Base-by-base conservation (phyloP, 2,888 invertebrate genomes). In the Leptinotarsa rubiginosa region DNA sequence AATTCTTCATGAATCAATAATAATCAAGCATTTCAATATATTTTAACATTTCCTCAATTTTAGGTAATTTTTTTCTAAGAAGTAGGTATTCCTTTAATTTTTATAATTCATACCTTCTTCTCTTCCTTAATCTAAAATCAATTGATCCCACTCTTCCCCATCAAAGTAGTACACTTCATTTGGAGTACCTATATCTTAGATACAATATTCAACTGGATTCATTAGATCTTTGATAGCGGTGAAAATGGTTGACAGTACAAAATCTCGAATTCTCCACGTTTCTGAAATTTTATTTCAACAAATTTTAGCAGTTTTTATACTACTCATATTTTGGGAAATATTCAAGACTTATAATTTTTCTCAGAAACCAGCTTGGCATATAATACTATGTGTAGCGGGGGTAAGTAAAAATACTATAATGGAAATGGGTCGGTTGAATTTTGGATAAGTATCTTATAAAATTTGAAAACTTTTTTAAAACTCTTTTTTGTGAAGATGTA, bases 341-440 rank as follows among this genome's bases (percentile, higher is more conserved):
- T 77, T 78, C 12, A 77, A 75, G 20, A 72, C 54, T 50, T 65
- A 73, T 20, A 25, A 67, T 65, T 74, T 78, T 54, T 16, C 50
- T 22, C 31, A 15, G n/a, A 75, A 79, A 31, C 59, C 67, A 1
- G 77, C 83, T 5, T 84, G 84, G 83, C 86, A 86, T 74, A 78
- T 84, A 54, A 79, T 84, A 74, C 75, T 85, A 15, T 80, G 80
- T 70, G 84, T 85, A 15, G 56, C 83, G 20, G 85, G 85, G 71
- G 86, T 86, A 80, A 85, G 85, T 83, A 74, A 31, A 62, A 20
- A 47, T 69, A 67, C 41, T 41, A 25, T 69, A 54, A 41, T 41
- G 10, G 1, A 12, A 41, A 12, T 41, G 0, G 41, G 10, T 41
- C 2, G 10, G 41, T 41, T 41, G 41, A 41, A 12, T 41, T 41